A percentile compares a stretch with the other conserved stretches of the same genome.
Conservation (phyloP, 2,797 vertebrate species). For the Acrossocheilus fasciatus region DNA sequence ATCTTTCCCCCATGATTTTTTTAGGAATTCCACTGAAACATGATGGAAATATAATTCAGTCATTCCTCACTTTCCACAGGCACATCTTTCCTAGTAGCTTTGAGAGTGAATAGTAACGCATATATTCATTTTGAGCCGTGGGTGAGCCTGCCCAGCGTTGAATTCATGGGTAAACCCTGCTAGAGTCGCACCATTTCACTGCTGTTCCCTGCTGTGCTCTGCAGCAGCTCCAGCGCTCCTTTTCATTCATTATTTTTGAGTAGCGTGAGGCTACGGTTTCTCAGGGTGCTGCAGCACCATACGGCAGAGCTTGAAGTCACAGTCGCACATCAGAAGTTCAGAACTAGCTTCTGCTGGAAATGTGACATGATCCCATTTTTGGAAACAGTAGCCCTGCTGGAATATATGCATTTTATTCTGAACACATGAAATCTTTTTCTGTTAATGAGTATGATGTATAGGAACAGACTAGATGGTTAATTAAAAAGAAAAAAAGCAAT, state of each 20-base stretch:
- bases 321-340: conserved; percentile 20
- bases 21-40: neutral
- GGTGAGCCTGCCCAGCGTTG: conserved; percentile 25
- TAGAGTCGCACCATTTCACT: conserved; percentile 31
- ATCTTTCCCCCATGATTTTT: neutral
- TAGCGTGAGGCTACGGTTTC: conserved; percentile 23
- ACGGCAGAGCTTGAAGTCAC: conserved; percentile 41
- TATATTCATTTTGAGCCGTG: conserved; percentile 45
- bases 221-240: conserved; percentile 27
- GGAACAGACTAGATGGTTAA: neutral
- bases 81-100: conserved; percentile 6
- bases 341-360: conserved; percentile 20
- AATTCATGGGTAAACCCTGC: conserved; percentile 44
- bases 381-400: neutral
- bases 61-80: neutral
- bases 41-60: conserved; percentile 19
- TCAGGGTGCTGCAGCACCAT: conserved; percentile 21
- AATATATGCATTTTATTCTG: neutral
- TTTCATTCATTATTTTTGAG: conserved; percentile 56
- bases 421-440: neutral
- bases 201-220: conserved; percentile 49
- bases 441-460: neutral
- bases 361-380: neutral
- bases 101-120: conserved; percentile 34
- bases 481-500: neutral